Conservation (phyloP, 2,113 vertebrate genomes). For the Ammospiza nelsoni region DNA sequence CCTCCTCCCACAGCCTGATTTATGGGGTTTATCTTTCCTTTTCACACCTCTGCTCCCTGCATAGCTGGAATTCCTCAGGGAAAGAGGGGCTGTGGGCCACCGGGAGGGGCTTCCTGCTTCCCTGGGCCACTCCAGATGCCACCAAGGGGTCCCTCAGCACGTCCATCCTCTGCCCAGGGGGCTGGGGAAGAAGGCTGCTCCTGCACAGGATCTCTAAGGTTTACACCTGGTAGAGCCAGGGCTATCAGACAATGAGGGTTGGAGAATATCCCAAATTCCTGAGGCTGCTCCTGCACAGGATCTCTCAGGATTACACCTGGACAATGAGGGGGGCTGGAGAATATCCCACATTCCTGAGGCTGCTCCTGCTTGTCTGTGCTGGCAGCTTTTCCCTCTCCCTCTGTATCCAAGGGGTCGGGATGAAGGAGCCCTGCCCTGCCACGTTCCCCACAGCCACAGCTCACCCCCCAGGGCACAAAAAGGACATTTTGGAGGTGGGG, state of each 20-base stretch:
- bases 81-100: not conserved
- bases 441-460: not conserved
- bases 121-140: not conserved
- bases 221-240: not conserved
- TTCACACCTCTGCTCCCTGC: conserved; percentile 34
- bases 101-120: not conserved
- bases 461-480: fast-evolving
- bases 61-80: conserved; percentile 50
- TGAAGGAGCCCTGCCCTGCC: not conserved
- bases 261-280: not conserved
- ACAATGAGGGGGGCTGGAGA: not conserved
- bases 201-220: not conserved
- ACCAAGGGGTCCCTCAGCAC: not conserved
- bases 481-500: not conserved
- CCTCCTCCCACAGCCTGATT: conserved; percentile 1
- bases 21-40: conserved; percentile 40
- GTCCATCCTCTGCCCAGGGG: not conserved
- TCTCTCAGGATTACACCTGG: not conserved
- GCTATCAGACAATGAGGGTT: not conserved
- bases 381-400: not conserved
- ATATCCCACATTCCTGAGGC: not conserved
- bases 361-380: not conserved
- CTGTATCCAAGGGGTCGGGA: not conserved
- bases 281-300: not conserved
- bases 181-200: not conserved